A percentile compares a stretch with the other conserved stretches of the same genome.
Evolutionary conservation across 2,888 invertebrate species (phyloP).

Genomic region (Thera obeliscata): DNA sequence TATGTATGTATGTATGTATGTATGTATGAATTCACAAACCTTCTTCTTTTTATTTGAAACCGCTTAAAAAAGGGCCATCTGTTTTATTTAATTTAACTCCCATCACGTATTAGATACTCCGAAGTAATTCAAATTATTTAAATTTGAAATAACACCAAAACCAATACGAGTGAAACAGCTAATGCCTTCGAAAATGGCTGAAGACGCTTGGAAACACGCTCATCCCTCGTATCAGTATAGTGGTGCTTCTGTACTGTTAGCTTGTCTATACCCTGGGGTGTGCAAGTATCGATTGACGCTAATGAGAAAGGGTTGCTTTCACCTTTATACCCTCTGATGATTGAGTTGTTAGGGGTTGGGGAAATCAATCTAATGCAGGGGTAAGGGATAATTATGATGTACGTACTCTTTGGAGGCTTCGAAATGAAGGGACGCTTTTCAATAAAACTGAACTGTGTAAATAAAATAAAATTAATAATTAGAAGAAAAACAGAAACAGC

Average conservation of each 20-base stretch:
- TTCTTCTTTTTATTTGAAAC: too few relatives aligned
- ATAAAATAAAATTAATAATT: too few relatives aligned
- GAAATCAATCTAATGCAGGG: slow-evolving; percentile 56
- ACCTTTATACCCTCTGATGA: slow-evolving; percentile 63
- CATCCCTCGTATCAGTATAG: slow-evolving; percentile 3
- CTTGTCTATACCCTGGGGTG: slow-evolving; percentile 26
- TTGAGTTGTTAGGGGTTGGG: slow-evolving; percentile 60
- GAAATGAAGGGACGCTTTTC: slow-evolving; percentile 21
- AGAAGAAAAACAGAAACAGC: too few relatives aligned
- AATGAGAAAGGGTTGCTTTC: slow-evolving; percentile 68
- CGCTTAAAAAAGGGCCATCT: too few relatives aligned
- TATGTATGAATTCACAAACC: too few relatives aligned
- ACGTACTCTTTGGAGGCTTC: slow-evolving; percentile 30
- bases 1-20: too few relatives aligned
- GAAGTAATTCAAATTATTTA: too few relatives aligned
- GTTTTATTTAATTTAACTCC: too few relatives aligned
- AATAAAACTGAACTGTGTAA: neutral
- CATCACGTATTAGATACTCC: too few relatives aligned
- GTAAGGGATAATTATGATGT: slow-evolving; percentile 37
- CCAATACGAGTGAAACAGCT: neutral
- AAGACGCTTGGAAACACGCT: neutral
- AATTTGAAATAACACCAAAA: too few relatives aligned
- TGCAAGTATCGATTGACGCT: slow-evolving; percentile 60
- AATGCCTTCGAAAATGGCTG: neutral
- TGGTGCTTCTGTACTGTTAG: slow-evolving; percentile 1